Conservation (phyloP, 2,888 invertebrate species). For the Apodemia duryi region DNA sequence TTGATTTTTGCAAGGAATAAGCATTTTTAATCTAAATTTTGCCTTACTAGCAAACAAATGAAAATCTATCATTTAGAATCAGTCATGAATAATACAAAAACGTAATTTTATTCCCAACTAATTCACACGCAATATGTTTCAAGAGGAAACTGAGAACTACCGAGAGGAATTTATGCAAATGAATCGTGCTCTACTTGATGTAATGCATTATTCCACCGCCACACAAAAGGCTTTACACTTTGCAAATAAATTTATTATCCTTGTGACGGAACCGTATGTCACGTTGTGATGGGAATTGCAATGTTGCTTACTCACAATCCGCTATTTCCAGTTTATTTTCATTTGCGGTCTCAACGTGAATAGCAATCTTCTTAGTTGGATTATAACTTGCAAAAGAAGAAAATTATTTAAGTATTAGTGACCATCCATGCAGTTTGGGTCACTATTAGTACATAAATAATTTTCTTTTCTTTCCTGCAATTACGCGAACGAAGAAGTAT, state of each 20-base stretch:
- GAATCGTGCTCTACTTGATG: constrained; percentile 49
- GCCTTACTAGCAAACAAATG: too few species aligned
- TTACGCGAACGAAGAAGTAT: too few species aligned
- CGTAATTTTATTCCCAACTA: too few species aligned
- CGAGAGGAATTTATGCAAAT: constrained; percentile 51
- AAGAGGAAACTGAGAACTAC: constrained; percentile 26
- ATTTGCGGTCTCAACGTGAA: not conserved
- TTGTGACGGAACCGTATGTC: constrained; percentile 25
- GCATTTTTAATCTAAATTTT: too few species aligned
- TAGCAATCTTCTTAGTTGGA: not conserved
- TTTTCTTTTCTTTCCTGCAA: too few species aligned
- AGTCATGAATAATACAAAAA: too few species aligned
- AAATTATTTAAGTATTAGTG: not conserved
- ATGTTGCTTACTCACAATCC: constrained; percentile 3
- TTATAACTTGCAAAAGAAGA: not conserved
- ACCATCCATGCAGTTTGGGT: not conserved
- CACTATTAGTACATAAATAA: too few species aligned
- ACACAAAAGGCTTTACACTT: constrained; percentile 37
- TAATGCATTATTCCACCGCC: constrained; percentile 43
- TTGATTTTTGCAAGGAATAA: too few species aligned
- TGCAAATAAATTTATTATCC: constrained; percentile 42
- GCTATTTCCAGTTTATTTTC: not conserved
- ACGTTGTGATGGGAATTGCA: constrained; percentile 13
- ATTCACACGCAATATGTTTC: constrained; percentile 4
- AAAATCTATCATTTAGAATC: too few species aligned